phyloP scores from a whole-genome alignment of 2,797 vertebrate genomes.

The Epinephelus awoara region DNA sequence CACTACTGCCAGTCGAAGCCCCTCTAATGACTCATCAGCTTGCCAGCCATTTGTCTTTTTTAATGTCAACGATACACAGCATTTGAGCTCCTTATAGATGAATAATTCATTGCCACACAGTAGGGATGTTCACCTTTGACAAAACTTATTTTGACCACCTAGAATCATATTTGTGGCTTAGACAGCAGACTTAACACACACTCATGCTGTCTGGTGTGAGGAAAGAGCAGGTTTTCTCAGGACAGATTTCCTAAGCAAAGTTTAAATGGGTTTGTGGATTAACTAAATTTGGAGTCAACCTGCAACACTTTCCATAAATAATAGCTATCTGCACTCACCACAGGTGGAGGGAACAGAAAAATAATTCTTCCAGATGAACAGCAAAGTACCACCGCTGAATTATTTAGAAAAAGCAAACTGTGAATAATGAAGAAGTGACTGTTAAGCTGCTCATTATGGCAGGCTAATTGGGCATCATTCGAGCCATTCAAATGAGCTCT shows the following conservation, averaged over 20 bases:
- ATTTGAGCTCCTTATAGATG: slow-evolving; percentile 29
- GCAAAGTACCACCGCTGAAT: slow-evolving; percentile 16
- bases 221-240: slow-evolving; percentile 26
- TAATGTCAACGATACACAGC: slow-evolving; percentile 45
- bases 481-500: slow-evolving; percentile 68
- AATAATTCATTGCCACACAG: slow-evolving; percentile 50
- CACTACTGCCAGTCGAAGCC: slow-evolving; percentile 60
- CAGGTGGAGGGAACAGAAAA: slow-evolving; percentile 42
- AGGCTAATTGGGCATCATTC: slow-evolving; percentile 71
- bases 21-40: slow-evolving; percentile 63
- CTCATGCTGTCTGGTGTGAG: slow-evolving; percentile 22
- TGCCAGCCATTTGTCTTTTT: slow-evolving; percentile 58
- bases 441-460: slow-evolving; percentile 69
- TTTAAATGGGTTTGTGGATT: slow-evolving; percentile 46
- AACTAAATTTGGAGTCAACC: slow-evolving; percentile 50
- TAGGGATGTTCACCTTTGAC: slow-evolving; percentile 40
- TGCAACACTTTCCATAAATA: slow-evolving; percentile 53
- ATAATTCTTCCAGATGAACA: slow-evolving; percentile 31
- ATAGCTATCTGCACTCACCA: slow-evolving; percentile 28
- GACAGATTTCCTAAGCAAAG: slow-evolving; percentile 48
- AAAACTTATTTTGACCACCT: slow-evolving; percentile 43
- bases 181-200: slow-evolving; percentile 21
- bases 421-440: slow-evolving; percentile 58
- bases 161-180: slow-evolving; percentile 31
- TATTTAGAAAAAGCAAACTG: slow-evolving; percentile 33